Evolutionary conservation across 2,888 invertebrate species (phyloP).

Genomic region (Chaetogeoica ovagalla): DNA sequence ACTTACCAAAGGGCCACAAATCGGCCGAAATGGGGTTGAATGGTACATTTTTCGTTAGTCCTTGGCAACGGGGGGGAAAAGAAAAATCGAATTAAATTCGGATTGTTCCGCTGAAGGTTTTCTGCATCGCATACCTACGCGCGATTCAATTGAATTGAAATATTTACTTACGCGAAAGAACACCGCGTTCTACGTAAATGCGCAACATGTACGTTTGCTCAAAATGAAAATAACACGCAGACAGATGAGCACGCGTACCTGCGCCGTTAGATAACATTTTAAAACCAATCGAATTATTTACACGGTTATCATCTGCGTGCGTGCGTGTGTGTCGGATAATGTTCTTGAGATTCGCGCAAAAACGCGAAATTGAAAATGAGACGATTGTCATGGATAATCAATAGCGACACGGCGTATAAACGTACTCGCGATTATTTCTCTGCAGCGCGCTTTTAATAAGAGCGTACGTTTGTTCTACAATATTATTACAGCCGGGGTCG

Average conservation of each 20-base stretch:
- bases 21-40: not conserved
- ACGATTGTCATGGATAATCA: not conserved
- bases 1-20: not conserved
- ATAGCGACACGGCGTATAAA: no score
- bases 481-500: not conserved
- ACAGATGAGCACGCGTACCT: no score
- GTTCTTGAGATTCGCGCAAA: no score
- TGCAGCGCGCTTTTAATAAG: not conserved
- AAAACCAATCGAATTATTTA: not conserved
- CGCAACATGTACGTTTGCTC: no score
- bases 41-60: not conserved
- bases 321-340: not conserved
- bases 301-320: not conserved
- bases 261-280: conserved; percentile 8
- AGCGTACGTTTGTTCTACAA: not conserved
- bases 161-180: not conserved
- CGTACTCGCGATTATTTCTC: no score
- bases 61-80: not conserved
- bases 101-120: conserved; percentile 6
- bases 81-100: conserved; percentile 9
- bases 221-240: not conserved
- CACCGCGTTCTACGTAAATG: no score
- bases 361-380: no score
- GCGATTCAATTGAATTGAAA: conserved; percentile 3
- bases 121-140: not conserved